Evolutionary conservation across 1,140 invertebrate species (phyloP).

Genomic region (Andricus grossulariae): DNA sequence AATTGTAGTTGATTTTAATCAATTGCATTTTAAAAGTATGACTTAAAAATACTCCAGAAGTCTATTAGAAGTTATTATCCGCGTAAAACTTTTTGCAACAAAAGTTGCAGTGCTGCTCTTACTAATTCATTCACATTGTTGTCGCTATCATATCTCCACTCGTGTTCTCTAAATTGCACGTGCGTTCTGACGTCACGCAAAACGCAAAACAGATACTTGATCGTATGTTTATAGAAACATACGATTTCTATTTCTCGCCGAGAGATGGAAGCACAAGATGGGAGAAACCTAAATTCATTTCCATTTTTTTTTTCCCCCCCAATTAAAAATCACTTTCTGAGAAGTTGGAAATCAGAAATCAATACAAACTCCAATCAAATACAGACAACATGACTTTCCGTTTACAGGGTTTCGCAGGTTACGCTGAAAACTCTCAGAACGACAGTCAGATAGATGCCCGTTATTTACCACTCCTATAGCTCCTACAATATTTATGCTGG

Average conservation of each 20-base stretch:
- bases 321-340: no score
- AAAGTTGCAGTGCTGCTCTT: neutral
- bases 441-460: no score
- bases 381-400: neutral
- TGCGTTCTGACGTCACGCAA: constrained; percentile 8
- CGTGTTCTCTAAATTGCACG: constrained; percentile 10
- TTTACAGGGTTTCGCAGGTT: no score
- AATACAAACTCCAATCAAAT: neutral
- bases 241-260: constrained; percentile 36
- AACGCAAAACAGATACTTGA: constrained; percentile 8
- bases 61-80: no score
- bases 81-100: neutral
- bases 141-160: neutral
- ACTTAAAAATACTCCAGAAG: no score
- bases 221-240: constrained; percentile 3
- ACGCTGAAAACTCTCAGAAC: no score
- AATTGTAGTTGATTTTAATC: no score
- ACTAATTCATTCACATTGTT: constrained; percentile 3
- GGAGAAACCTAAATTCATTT: neutral
- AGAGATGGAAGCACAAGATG: constrained; percentile 48
- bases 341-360: no score
- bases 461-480: no score
- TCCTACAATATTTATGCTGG: no score
- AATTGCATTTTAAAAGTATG: no score
- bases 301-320: neutral